Evolutionary conservation across 2,113 vertebrate species (phyloP).

Genomic region (Fulica atra): DNA sequence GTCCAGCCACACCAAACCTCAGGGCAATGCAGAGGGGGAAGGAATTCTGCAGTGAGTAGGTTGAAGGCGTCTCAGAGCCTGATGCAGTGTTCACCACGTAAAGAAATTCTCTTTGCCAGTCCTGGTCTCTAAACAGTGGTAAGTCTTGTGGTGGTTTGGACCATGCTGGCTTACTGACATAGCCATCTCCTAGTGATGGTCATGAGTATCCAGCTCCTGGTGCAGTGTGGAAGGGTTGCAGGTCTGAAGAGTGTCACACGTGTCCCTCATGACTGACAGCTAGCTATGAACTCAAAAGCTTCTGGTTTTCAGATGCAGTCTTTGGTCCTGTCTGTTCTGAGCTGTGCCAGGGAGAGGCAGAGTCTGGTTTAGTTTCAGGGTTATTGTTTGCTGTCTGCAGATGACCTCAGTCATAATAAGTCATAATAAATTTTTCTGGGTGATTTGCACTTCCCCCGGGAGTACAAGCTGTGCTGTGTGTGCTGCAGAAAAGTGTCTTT

Average conservation of each 20-base stretch:
- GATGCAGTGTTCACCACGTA: neutral
- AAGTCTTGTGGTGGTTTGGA: neutral
- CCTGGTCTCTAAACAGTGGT: neutral
- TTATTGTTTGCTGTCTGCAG: neutral
- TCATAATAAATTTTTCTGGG: too few species aligned
- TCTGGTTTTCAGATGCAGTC: neutral
- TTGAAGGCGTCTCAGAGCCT: neutral
- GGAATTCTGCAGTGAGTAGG: neutral
- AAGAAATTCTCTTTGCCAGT: neutral
- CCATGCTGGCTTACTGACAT: neutral
- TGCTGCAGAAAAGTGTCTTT: neutral
- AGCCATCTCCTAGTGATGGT: neutral
- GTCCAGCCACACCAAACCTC: neutral
- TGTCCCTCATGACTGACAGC: neutral
- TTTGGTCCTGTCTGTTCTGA: neutral
- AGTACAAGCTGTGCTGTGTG: neutral
- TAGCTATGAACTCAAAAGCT: neutral
- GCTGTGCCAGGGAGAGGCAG: neutral
- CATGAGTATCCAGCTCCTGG: neutral
- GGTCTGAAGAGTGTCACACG: rapidly evolving
- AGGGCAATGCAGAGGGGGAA: neutral
- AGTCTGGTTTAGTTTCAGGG: neutral
- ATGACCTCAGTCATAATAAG: neutral
- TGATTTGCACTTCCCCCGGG: neutral
- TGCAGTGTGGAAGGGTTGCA: neutral